These are phyloP conservation scores for Sinonovacula constricta DNA, from an alignment of 1,140 invertebrate species.

Conservation along the genomic window DNA sequence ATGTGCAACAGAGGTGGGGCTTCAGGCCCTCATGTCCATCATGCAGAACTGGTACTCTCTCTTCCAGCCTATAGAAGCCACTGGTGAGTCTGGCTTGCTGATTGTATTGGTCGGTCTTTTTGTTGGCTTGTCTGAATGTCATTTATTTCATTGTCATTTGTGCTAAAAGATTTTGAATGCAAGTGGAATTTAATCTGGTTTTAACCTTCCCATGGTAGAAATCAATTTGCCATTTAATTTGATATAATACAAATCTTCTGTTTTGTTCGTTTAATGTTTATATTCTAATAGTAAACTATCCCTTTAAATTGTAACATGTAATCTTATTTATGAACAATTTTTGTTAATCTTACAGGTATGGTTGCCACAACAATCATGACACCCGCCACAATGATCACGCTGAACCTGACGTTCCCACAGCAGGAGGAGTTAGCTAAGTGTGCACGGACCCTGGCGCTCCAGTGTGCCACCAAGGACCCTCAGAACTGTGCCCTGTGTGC, in stretches of 20 bases:
- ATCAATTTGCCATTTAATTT: too few species aligned
- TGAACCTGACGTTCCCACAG: conserved; percentile 86
- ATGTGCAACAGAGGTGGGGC: conserved; percentile 89
- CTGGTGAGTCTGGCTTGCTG: conserved; percentile 72
- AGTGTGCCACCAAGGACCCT: conserved; percentile 92
- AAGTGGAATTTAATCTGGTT: too few species aligned
- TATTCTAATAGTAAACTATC: too few species aligned
- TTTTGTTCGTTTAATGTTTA: too few species aligned
- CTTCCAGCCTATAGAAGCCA: conserved; percentile 91
- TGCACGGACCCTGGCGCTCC: conserved; percentile 87
- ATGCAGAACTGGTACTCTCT: conserved; percentile 92
- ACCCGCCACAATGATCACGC: conserved; percentile 86
- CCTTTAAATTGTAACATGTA: too few species aligned
- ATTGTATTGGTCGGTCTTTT: too few species aligned
- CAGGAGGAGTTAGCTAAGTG: conserved; percentile 90
- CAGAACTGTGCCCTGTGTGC: conserved; percentile 92
- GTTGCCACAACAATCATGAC: conserved; percentile 91
- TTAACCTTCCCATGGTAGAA: too few species aligned
- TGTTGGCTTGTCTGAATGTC: too few species aligned
- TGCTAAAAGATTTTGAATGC: too few species aligned
- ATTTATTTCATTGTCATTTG: too few species aligned
- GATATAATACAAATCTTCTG: too few species aligned
- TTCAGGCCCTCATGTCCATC: conserved; percentile 88
- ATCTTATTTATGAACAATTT: too few species aligned
- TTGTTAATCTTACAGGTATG: conserved; percentile 83